Evolutionary conservation across 1,140 invertebrate genomes (phyloP), one percentile per base, ranked within the genome.

Genomic region (Belonocnema kinseyi): DNA sequence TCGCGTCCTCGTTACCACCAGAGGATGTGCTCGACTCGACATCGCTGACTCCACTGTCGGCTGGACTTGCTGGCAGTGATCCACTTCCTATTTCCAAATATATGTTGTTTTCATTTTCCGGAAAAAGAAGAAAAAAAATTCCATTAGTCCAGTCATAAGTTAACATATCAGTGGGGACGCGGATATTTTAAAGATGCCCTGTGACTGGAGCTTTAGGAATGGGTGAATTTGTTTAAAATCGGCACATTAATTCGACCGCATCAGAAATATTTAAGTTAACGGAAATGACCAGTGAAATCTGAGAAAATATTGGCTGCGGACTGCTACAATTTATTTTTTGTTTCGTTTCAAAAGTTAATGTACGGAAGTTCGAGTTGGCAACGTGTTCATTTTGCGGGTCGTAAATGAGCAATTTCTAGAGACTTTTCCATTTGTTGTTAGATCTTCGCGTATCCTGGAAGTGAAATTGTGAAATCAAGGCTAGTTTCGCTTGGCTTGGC

Each of bases 1-100:
- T 96, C 81, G 96, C 96, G 75, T 96, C 94, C 91, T 94, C 93
- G 86, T 93, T 94, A 87, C 96, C 95, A 53, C 98, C 98, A 77
- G 96, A 97, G 85, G 96, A 97, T 75, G 91, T 92, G 81, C 97
- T 98, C 84, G 96, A 97, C 91, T 99, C 97, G 80, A 99, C 97
- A 92, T 99, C 98, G 56, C 97, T 98, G 16, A 99, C 98, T 76
- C 98, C 98, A 86, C 97, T 98, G 93, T 99, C 98, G 14, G 98
- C 97, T 75, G 98, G 98, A 91, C 97, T 98, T 50, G 98, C 98
- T 79, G 98, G 98, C 88, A 99, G 94, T 86, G 98, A 98, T 92
- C 97, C 97, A 85, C 90, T 90, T 89, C 91, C 90, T 92, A 82
- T 80, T 53, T 58, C 78, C 75, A 14, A 21, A 33, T 40, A 33